A percentile compares a stretch with the other conserved stretches of the same genome.
These are phyloP conservation scores for Melanerpes aurifrons DNA, from an alignment of 2,113 vertebrate species.

Conservation along the genomic window DNA sequence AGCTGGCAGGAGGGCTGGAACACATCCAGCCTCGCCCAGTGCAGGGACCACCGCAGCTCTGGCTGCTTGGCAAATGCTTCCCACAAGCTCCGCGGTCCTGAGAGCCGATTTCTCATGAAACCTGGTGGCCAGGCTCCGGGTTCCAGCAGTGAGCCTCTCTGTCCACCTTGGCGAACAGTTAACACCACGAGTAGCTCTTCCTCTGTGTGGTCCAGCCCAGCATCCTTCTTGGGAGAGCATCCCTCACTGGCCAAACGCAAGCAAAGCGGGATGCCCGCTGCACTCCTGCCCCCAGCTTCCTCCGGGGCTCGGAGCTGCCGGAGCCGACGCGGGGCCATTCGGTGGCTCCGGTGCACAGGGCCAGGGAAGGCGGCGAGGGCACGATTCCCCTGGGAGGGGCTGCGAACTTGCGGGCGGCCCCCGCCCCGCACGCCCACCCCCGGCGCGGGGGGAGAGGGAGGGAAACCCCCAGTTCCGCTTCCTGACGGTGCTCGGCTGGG, in stretches of 20 bases:
- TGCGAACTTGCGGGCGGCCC: neutral
- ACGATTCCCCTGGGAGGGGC: neutral
- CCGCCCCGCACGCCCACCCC: neutral
- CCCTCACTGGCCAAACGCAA: fast-evolving
- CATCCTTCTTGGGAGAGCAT: neutral
- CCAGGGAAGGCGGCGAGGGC: neutral
- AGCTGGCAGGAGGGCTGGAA: neutral
- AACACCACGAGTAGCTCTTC: too few relatives aligned
- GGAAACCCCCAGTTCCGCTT: conserved; percentile 76
- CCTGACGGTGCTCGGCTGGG: conserved; percentile 56
- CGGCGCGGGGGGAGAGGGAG: conserved; percentile 24
- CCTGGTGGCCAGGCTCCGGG: neutral
- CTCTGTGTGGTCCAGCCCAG: fast-evolving
- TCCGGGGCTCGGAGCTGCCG: neutral
- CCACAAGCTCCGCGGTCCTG: too few relatives aligned
- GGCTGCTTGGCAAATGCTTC: neutral
- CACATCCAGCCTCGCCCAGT: neutral
- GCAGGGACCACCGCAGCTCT: neutral
- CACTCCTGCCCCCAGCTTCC: neutral
- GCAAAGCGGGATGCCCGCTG: fast-evolving
- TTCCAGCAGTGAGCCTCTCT: fast-evolving
- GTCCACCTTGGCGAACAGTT: too few relatives aligned
- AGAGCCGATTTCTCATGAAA: neutral
- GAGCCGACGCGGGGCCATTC: neutral
- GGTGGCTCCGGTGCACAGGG: neutral